Evolutionary conservation across 2,797 vertebrate genomes (phyloP).

Genomic region (Chlorospingus semifuscus): DNA sequence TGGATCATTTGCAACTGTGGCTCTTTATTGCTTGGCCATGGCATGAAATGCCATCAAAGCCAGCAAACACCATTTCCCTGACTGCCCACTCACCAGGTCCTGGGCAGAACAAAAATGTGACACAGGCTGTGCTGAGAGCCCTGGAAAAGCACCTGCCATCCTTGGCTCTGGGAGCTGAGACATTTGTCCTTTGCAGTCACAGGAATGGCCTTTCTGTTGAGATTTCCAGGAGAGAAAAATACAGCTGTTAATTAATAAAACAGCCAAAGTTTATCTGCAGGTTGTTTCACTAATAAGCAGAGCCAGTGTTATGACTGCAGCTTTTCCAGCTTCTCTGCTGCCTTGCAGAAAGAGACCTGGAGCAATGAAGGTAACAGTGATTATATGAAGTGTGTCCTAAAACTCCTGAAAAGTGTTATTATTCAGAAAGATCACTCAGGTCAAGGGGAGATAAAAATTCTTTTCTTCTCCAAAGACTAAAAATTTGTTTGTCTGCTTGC

Average conservation of each 20-base stretch:
- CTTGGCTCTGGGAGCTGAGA: background rate
- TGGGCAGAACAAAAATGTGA: background rate
- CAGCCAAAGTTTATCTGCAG: background rate
- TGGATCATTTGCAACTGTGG: background rate
- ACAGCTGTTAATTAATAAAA: background rate
- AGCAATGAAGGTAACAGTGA: background rate
- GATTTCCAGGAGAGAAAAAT: background rate
- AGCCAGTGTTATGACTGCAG: background rate
- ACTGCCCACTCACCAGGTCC: background rate
- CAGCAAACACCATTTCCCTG: background rate
- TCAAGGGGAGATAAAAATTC: background rate
- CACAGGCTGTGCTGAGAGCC: background rate
- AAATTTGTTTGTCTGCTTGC: background rate
- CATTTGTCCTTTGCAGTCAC: background rate
- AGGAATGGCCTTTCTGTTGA: background rate
- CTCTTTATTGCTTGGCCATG: background rate
- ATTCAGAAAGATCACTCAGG: background rate
- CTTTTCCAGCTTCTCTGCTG: background rate
- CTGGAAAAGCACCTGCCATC: slow-evolving; percentile 18
- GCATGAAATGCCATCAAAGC: background rate
- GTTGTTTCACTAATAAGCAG: background rate
- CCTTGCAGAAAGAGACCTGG: background rate
- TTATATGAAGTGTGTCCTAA: background rate
- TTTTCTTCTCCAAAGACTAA: background rate
- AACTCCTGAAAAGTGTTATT: background rate